Base-by-base conservation (phyloP, 2,113 vertebrate genomes). In the Balaenoptera acutorostrata region DNA sequence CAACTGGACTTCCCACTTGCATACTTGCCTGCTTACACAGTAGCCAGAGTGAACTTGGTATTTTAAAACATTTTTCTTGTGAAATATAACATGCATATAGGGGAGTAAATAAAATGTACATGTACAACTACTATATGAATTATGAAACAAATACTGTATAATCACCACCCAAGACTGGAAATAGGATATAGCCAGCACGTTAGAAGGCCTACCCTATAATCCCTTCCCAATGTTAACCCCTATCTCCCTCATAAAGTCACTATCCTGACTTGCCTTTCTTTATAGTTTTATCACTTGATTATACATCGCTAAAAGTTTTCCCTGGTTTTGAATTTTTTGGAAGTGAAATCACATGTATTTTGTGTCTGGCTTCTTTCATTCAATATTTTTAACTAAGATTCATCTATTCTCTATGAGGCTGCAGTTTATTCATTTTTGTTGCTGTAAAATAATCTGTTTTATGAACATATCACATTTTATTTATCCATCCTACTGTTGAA, bases 331-430 rank as follows among this genome's bases (percentile, higher is more conserved):
- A 92, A 84, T 23, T 46, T 88, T 88, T 88, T 64, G 55, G 78
- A 89, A 80, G 23, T 72, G 12, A 95, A 85, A 74, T 71, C 39
- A 52, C 57, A 17, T 89, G 41, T 92, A 46, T 57, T 92, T 23
- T 92, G 15, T 39, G 46, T 92, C 63, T 89, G 39, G 41, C 31
- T 77, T 93, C 63, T 68, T 88, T 93, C 52, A 44, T 88, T 81
- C 83, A 83, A 20, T 74, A 61, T 61, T 81, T 87, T 91, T 78
- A 89, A 85, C 95, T 75, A 92, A 89, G 93, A 52, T 91, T 88
- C 74, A 69, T 77, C 77, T 71, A 87, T 80, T 52, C 75, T 92
- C 13, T 69, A 78, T 52, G 55, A 82, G 41, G 74, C 86, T 87
- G 39, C 44, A 81, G 57, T 44, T 95, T 88, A 64, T 93, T 88